phyloP scores from a whole-genome alignment of 2,113 vertebrate genomes.

The Hyaena hyaena region DNA sequence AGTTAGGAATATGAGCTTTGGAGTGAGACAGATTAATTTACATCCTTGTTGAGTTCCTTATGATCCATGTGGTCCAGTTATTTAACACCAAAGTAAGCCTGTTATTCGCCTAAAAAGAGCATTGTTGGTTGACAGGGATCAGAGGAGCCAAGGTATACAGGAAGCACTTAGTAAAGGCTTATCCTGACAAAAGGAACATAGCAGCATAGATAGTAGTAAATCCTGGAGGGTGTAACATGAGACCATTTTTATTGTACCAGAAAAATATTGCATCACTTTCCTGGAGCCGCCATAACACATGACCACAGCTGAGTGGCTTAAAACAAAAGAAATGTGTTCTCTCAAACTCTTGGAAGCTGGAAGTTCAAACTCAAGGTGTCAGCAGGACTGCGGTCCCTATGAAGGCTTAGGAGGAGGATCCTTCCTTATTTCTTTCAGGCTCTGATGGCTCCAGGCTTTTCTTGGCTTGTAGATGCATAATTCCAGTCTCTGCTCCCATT shows the following conservation, averaged over 20 bases:
- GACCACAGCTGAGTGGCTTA: not conserved
- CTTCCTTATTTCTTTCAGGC: not conserved
- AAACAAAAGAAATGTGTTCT: not conserved
- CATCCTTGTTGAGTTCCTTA: not conserved
- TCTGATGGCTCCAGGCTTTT: not conserved
- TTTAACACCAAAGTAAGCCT: not conserved
- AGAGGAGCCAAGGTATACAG: not conserved
- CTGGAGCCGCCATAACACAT: not conserved
- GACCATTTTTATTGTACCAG: not conserved
- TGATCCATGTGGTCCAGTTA: not conserved
- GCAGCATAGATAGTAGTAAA: not conserved
- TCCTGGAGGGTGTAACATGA: not conserved
- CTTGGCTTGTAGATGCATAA: not conserved
- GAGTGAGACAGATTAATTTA: not conserved
- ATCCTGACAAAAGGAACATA: not conserved
- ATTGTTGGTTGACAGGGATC: not conserved
- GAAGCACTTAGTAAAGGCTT: not conserved
- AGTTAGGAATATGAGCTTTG: not conserved
- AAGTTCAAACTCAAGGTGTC: not conserved
- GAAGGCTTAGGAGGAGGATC: not conserved
- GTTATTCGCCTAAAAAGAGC: not conserved
- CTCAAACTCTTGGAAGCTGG: not conserved
- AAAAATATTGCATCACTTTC: not conserved
- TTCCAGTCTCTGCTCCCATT: not conserved
- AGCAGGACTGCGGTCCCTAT: not conserved